Conservation (phyloP, 1,140 invertebrate species). For the Kradibia gibbosae region DNA sequence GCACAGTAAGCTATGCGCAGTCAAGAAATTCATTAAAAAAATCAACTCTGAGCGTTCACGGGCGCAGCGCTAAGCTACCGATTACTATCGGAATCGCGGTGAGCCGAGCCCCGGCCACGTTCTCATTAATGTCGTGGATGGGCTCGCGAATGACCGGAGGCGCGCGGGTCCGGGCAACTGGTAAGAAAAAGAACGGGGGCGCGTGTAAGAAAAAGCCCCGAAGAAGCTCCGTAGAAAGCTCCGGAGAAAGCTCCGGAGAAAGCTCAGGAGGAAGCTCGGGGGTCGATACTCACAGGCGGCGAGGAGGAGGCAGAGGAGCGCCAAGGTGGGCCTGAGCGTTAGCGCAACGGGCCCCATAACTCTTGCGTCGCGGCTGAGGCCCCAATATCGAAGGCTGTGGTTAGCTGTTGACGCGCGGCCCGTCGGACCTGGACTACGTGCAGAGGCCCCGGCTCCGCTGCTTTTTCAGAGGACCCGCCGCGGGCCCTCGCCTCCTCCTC, state of each 20-base stretch:
- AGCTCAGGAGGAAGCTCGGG: too few relatives aligned
- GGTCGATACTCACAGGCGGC: slow-evolving; percentile 27
- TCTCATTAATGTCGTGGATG: neutral
- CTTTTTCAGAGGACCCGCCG: slow-evolving; percentile 41
- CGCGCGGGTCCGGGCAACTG: neutral
- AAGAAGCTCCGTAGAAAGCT: too few relatives aligned
- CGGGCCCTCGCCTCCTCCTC: neutral
- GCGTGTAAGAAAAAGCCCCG: neutral
- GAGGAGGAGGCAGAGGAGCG: slow-evolving; percentile 16
- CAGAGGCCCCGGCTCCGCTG: slow-evolving; percentile 19
- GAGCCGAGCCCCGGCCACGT: neutral
- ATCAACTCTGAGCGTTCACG: neutral
- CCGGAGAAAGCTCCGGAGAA: too few relatives aligned
- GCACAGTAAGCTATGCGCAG: neutral
- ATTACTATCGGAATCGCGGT: neutral
- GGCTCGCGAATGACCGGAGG: neutral
- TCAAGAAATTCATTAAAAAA: neutral
- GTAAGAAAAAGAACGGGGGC: neutral
- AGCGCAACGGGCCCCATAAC: neutral
- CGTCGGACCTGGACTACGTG: slow-evolving; percentile 33
- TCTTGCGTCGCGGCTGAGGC: neutral
- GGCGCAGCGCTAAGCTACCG: neutral
- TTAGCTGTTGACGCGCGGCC: slow-evolving; percentile 25
- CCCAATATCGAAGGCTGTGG: slow-evolving; percentile 10
- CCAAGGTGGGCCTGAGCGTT: neutral